Conservation (phyloP, 2,888 invertebrate genomes). For the Hyalella azteca region DNA sequence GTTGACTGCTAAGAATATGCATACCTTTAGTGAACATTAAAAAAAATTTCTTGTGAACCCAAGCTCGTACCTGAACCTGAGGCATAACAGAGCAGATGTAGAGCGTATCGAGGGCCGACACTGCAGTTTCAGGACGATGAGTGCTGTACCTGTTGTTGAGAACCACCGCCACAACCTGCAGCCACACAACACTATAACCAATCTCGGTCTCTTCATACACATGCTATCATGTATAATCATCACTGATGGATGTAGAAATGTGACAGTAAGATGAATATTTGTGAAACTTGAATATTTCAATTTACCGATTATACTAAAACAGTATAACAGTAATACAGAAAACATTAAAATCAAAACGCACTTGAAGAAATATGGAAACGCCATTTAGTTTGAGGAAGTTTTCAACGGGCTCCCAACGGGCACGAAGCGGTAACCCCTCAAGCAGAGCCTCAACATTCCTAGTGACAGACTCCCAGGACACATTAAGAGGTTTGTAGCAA, state of each 20-base stretch:
- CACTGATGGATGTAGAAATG: not conserved
- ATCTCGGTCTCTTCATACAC: not conserved
- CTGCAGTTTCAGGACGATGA: slow-evolving; percentile 75
- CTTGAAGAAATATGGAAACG: slow-evolving; percentile 26
- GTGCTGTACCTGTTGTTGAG: slow-evolving; percentile 50
- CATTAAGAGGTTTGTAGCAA: slow-evolving; percentile 66
- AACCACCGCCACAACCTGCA: slow-evolving; percentile 73
- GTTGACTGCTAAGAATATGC: too few species aligned
- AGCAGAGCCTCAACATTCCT: slow-evolving; percentile 84
- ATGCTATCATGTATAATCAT: not conserved
- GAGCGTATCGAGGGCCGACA: slow-evolving; percentile 82
- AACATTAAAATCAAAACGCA: not conserved
- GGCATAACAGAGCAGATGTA: slow-evolving; percentile 90
- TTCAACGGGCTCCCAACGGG: slow-evolving; percentile 88
- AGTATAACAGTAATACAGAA: not conserved
- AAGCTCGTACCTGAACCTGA: slow-evolving; percentile 68
- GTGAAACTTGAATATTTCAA: not conserved
- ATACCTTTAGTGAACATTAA: too few species aligned
- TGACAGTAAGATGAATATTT: not conserved
- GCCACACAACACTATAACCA: slow-evolving; percentile 63
- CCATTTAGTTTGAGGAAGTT: slow-evolving; percentile 84
- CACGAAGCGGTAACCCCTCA: slow-evolving; percentile 75
- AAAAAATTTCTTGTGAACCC: not conserved
- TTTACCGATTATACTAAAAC: not conserved
- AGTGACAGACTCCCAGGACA: slow-evolving; percentile 79